Conservation (phyloP, 2,888 invertebrate genomes). For the Pogonocherus hispidulus region DNA sequence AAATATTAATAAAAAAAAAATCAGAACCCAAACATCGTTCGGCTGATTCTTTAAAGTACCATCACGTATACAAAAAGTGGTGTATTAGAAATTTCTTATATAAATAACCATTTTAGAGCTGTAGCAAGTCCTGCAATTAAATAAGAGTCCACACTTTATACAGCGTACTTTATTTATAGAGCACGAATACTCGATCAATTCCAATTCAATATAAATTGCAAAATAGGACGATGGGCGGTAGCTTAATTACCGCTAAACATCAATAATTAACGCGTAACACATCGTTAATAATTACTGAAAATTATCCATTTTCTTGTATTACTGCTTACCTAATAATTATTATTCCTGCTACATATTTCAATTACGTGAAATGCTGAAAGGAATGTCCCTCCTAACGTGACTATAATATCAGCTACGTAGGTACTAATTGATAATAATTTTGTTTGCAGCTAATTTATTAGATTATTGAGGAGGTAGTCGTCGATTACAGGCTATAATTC, state of each 20-base stretch:
- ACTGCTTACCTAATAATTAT: slow-evolving; percentile 26
- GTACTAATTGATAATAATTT: slow-evolving; percentile 14
- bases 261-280: background rate
- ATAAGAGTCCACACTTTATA: too few relatives aligned
- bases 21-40: too few relatives aligned
- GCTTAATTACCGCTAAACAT: background rate
- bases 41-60: too few relatives aligned
- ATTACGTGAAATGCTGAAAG: slow-evolving; percentile 27
- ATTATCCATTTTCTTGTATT: background rate
- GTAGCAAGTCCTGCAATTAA: too few relatives aligned
- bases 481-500: background rate
- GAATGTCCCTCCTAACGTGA: slow-evolving; percentile 27
- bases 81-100: too few relatives aligned
- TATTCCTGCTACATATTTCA: slow-evolving; percentile 34
- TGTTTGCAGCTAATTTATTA: background rate
- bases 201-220: too few relatives aligned
- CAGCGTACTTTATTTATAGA: too few relatives aligned
- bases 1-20: too few relatives aligned
- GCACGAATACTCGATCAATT: too few relatives aligned
- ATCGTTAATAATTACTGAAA: background rate
- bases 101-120: too few relatives aligned
- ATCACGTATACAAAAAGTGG: too few relatives aligned
- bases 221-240: background rate
- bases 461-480: background rate
- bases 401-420: slow-evolving; percentile 12